Percentiles rank a stretch among this genome's conserved stretches.
These are phyloP conservation scores for Macrostomum lignano DNA, from an alignment of 1,140 invertebrate species.

Conservation along the genomic window DNA sequence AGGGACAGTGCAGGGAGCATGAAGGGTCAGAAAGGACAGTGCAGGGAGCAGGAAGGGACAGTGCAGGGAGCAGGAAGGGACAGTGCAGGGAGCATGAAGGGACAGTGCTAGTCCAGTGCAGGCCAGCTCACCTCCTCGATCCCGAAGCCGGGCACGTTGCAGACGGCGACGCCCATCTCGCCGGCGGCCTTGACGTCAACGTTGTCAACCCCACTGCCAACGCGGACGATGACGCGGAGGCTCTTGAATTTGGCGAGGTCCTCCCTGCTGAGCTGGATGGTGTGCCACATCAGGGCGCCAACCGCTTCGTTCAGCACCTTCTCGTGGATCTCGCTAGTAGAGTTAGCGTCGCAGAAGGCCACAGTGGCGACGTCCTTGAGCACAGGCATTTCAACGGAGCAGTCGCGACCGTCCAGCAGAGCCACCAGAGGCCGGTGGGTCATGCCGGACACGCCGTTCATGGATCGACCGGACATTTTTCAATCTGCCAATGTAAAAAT, in stretches of 20 bases:
- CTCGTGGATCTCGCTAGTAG: constrained; percentile 6
- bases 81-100: too few relatives aligned
- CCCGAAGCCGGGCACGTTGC: constrained; percentile 92
- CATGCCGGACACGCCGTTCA: background rate
- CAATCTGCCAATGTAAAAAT: too few relatives aligned
- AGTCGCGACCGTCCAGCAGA: constrained; percentile 6
- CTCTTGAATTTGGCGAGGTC: constrained; percentile 98
- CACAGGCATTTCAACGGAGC: constrained; percentile 6
- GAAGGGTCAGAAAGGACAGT: too few relatives aligned
- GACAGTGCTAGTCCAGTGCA: too few relatives aligned
- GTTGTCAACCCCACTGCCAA: constrained; percentile 85
- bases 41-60: too few relatives aligned
- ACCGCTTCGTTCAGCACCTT: constrained; percentile 89
- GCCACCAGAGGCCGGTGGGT: constrained; percentile 4
- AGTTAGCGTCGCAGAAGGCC: constrained; percentile 7
- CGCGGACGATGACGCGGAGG: constrained; percentile 83
- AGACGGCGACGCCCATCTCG: constrained; percentile 59
- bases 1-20: too few relatives aligned
- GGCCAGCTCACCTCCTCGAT: too few relatives aligned
- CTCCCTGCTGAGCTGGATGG: constrained; percentile 89
- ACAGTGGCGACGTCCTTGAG: constrained; percentile 7
- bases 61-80: too few relatives aligned
- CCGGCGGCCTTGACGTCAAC: constrained; percentile 66
- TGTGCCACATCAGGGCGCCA: constrained; percentile 97
- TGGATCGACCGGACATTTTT: too few relatives aligned